Conservation (phyloP, 2,888 invertebrate species). For the Elgonia sp. region DNA sequence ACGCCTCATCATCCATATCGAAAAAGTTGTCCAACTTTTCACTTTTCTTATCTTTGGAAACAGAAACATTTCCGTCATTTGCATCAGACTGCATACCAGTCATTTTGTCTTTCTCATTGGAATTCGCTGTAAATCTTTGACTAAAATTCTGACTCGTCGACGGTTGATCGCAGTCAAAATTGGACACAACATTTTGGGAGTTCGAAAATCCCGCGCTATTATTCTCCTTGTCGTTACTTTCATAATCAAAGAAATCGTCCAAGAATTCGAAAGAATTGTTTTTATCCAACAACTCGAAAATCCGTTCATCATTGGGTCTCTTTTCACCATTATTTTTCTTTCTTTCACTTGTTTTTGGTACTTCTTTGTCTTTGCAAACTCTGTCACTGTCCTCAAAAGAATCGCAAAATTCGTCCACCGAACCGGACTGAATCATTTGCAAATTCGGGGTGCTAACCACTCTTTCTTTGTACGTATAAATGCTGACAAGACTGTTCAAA, state of each 20-base stretch:
- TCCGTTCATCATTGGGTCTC: not conserved
- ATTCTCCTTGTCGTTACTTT: conserved; percentile 40
- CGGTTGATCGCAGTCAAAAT: not conserved
- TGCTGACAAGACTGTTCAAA: conserved; percentile 82
- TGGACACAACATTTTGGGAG: not conserved
- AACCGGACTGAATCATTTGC: conserved; percentile 26
- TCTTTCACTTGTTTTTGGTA: not conserved
- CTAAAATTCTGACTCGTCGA: not conserved
- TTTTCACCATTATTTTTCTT: not conserved
- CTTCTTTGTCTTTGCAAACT: not conserved
- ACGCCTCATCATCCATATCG: conserved; percentile 61
- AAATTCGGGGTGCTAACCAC: conserved; percentile 78
- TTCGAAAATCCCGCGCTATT: not conserved
- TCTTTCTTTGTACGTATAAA: conserved; percentile 83
- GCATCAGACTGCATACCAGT: not conserved
- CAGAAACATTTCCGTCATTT: not conserved
- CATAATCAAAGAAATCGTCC: conserved; percentile 46
- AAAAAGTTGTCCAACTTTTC: conserved; percentile 25
- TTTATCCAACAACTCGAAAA: not conserved
- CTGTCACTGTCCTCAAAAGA: conserved; percentile 32
- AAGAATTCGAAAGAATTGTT: conserved; percentile 26
- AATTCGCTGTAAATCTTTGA: not conserved
- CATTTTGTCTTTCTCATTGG: no score
- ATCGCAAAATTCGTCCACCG: not conserved
- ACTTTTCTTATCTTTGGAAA: not conserved